Percentiles rank a stretch among this genome's conserved stretches.
These are phyloP conservation scores for Myotis planiceps DNA, from an alignment of 2,797 vertebrate species.

Conservation along the genomic window DNA sequence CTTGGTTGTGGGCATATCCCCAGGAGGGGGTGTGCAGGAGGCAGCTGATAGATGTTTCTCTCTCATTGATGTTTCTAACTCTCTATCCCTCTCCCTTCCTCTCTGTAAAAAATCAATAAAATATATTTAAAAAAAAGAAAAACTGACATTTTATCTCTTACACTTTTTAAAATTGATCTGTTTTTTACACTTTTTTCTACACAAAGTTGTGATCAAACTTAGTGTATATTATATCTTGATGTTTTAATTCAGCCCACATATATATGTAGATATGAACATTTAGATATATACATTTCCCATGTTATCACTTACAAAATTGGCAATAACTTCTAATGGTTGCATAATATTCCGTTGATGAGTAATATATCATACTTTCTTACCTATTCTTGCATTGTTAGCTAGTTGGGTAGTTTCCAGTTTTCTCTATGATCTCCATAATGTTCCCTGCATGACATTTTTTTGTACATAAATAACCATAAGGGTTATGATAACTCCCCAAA, in stretches of 20 bases:
- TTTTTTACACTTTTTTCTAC: not conserved
- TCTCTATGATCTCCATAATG: not conserved
- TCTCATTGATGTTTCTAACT: no score
- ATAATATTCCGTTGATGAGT: not conserved
- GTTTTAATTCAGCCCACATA: not conserved
- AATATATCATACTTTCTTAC: not conserved
- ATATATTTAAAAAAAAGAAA: not conserved
- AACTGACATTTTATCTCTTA: conserved; percentile 5
- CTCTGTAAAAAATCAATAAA: no score
- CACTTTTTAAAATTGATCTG: not conserved
- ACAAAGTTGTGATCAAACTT: not conserved
- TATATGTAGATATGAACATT: not conserved
- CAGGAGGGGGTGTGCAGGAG: no score
- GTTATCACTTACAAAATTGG: not conserved
- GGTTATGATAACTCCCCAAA: not conserved
- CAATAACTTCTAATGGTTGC: not conserved
- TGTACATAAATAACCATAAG: not conserved
- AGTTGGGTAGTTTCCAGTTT: not conserved
- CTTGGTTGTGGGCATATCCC: no score
- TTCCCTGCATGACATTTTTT: not conserved
- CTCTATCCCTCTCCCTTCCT: no score
- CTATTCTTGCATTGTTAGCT: not conserved
- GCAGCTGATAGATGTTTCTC: no score
- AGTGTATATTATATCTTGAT: not conserved
- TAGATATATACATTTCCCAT: not conserved